Evolutionary conservation across 2,113 vertebrate species (phyloP).

Genomic region (Gadus macrocephalus): DNA sequence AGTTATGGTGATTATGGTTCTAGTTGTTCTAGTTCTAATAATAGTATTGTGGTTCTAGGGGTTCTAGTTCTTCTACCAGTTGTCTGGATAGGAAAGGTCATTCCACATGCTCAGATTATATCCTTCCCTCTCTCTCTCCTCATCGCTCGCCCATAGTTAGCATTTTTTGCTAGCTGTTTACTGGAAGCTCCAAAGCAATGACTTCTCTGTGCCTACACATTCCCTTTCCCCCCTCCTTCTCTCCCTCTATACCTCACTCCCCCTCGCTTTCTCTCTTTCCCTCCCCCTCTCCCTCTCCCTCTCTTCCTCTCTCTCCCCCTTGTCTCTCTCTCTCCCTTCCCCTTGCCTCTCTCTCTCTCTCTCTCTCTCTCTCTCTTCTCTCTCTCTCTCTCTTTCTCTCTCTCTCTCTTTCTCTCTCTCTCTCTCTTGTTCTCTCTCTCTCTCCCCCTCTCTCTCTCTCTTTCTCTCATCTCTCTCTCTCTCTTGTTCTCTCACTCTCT

Average conservation of each 20-base stretch:
- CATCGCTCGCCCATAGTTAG: slow-evolving; percentile 37
- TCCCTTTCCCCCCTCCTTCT: slow-evolving; percentile 51
- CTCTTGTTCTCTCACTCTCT: too few species aligned
- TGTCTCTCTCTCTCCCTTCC: slow-evolving; percentile 34
- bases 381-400: slow-evolving; percentile 3
- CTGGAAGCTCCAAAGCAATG: slow-evolving; percentile 69
- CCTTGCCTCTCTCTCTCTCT: slow-evolving; percentile 41
- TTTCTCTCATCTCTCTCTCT: too few species aligned
- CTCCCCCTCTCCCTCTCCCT: slow-evolving; percentile 12
- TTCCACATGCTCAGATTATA: slow-evolving; percentile 20
- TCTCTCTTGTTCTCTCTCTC: slow-evolving; percentile 14
- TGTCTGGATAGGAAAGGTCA: background rate
- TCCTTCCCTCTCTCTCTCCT: slow-evolving; percentile 24
- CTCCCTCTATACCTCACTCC: slow-evolving; percentile 31
- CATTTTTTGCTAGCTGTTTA: slow-evolving; percentile 66
- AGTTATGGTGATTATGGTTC: too few species aligned
- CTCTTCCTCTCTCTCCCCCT: too few species aligned
- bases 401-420: slow-evolving; percentile 32
- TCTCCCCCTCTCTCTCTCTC: slow-evolving; percentile 12
- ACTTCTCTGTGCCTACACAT: slow-evolving; percentile 69
- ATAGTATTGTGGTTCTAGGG: too few species aligned
- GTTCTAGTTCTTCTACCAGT: too few species aligned
- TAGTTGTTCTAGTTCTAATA: too few species aligned
- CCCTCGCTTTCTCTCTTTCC: slow-evolving; percentile 17
- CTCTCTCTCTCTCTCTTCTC: slow-evolving; percentile 36